Evolutionary conservation across 1,140 invertebrate species (phyloP).

Genomic region (Myzus persicae): DNA sequence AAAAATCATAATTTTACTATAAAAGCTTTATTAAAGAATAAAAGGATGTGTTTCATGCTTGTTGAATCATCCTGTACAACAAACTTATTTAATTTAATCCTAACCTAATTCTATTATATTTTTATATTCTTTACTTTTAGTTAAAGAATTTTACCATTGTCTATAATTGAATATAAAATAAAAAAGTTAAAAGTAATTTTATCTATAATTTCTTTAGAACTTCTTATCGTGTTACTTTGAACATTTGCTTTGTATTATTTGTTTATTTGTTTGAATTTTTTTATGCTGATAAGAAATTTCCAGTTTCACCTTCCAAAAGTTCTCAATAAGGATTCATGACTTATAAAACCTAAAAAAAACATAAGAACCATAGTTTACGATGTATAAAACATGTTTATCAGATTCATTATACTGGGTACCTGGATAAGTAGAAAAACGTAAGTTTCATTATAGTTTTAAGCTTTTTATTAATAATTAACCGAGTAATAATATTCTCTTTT

Average conservation of each 20-base stretch:
- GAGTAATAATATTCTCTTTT: neutral
- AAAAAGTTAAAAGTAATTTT: constrained; percentile 2
- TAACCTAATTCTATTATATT: neutral
- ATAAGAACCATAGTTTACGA: neutral
- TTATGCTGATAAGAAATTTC: neutral
- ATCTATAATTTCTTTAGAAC: neutral
- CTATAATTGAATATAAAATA: constrained; percentile 10
- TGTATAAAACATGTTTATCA: neutral
- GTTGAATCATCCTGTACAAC: neutral
- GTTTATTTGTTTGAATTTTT: constrained; percentile 6
- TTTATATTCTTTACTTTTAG: neutral
- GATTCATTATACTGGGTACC: neutral
- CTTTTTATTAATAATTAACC: neutral
- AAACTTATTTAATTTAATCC: neutral
- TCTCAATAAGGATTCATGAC: neutral
- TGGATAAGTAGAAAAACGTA: neutral
- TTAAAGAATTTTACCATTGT: constrained; percentile 12
- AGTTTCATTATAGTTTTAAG: neutral
- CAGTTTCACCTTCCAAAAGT: neutral
- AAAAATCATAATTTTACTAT: neutral
- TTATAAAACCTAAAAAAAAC: neutral
- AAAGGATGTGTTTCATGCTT: neutral
- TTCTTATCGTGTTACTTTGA: constrained; percentile 1
- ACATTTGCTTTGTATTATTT: constrained; percentile 5
- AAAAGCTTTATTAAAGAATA: neutral